Conservation (phyloP, 2,888 invertebrate genomes). For the Eulithis prunata region DNA sequence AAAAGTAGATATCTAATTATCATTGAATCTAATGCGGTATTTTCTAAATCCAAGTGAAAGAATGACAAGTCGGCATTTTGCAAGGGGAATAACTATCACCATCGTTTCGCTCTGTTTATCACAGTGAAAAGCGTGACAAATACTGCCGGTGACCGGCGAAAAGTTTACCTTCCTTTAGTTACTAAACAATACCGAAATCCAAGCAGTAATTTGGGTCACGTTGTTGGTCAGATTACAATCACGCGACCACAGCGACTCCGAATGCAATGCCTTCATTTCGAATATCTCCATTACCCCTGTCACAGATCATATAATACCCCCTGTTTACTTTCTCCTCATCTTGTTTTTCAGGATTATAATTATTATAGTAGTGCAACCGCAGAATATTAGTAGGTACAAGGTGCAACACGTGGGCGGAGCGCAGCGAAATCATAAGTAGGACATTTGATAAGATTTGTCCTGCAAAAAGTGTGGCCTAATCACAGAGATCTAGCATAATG, state of each 20-base stretch:
- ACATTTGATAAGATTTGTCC: no score
- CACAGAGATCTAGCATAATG: no score
- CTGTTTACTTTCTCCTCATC: no score
- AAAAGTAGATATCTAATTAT: not conserved
- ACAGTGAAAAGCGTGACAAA: conserved; percentile 76
- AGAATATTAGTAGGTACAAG: no score
- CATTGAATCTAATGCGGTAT: not conserved
- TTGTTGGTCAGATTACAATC: not conserved
- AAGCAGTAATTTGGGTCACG: conserved; percentile 12
- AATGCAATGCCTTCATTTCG: not conserved
- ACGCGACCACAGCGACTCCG: not conserved
- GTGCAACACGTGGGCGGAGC: no score
- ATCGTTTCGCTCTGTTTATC: conserved; percentile 75
- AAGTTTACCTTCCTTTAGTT: conserved; percentile 28
- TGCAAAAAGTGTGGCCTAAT: no score
- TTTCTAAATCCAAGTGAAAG: conserved; percentile 24
- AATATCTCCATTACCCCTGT: not conserved
- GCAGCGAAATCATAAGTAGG: no score
- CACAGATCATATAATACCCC: no score
- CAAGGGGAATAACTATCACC: conserved; percentile 54
- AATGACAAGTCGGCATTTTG: conserved; percentile 52
- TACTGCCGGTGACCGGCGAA: conserved; percentile 48
- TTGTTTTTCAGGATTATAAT: no score
- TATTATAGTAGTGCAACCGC: no score
- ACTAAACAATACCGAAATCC: conserved; percentile 12